Conservation (phyloP, 2,113 vertebrate species). For the Phoenicopterus ruber region DNA sequence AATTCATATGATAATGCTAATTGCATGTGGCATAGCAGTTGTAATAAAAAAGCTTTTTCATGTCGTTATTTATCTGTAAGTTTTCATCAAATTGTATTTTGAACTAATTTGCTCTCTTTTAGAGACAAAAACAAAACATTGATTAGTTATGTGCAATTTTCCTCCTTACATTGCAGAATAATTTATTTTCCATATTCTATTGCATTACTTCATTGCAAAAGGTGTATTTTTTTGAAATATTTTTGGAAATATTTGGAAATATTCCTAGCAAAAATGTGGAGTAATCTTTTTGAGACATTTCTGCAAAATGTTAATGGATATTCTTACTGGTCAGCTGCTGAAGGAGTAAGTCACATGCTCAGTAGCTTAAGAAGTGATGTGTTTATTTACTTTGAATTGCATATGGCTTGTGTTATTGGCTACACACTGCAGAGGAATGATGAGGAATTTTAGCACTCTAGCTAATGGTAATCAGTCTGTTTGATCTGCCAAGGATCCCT, state of each 20-base stretch:
- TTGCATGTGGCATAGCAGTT: not conserved
- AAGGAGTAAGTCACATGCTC: not conserved
- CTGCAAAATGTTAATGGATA: not conserved
- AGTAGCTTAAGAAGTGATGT: not conserved
- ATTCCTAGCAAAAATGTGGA: not conserved
- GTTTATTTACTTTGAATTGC: not conserved
- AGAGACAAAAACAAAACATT: not conserved
- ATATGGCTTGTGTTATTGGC: not conserved
- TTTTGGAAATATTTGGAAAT: not conserved
- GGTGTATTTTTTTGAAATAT: not conserved
- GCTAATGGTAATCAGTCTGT: not conserved
- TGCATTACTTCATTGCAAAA: not conserved
- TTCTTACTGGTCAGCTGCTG: not conserved
- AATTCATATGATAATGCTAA: not conserved
- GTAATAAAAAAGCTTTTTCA: not conserved
- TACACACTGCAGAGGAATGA: not conserved
- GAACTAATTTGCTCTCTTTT: not conserved
- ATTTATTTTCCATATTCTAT: not conserved
- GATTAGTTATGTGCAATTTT: not conserved
- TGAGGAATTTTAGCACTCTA: not conserved
- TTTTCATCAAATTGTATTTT: not conserved
- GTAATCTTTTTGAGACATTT: not conserved
- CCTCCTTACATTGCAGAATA: not conserved
- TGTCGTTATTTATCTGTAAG: not conserved
- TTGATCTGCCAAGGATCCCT: not conserved